Base-by-base conservation (phyloP, 2,888 invertebrate species). In the Orchestes rusci region DNA sequence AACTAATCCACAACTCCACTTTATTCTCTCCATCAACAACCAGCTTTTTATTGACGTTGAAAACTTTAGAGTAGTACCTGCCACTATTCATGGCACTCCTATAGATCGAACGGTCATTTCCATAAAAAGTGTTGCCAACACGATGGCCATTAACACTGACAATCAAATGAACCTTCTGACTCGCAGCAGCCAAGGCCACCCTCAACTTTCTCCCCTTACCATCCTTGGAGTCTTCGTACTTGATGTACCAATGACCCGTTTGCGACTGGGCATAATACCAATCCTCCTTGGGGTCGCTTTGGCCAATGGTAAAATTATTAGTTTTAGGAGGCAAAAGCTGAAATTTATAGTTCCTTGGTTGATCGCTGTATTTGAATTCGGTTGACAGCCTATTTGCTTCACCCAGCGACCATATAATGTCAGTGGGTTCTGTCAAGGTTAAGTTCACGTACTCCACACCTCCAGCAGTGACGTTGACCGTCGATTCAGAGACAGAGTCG, bases 361-460 rank as follows among this genome's bases (percentile, higher is more conserved):
- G 29, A 10, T 41, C 31, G 15, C 39, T 17, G 18, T 32, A 44
- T 3, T 20, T 31, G 23, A 37, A 48, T 19, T 43, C 43, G 19
- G 15, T 41, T 13, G 48, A 44, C 3, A 18, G 8, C 13, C 48
- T 23, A 19, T 44, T 41, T n/a, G 38, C 38, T 16, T 44, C 40
- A 12, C 48, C 48, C 12, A 44, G 10, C 4, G 43, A 44, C 44
- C 48, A 48, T 1, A 48, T 20, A n/a, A 48, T 44, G 17, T 48
- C 44, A 10, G 16, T 27, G 8, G 40, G 48, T 37, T 48, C 44
- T 3, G 27, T 3, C 8, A 48, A 27, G 16, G 31, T 30, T 16
- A 43, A 12, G n/a, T n/a, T n/a, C n/a, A n/a, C n/a, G n/a, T n/a
- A n/a, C n/a, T n/a, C n/a, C n/a, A n/a, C n/a, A n/a, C n/a, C n/a